phyloP scores from a whole-genome alignment of 2,888 invertebrate genomes.

The Micoletzkya japonica region DNA sequence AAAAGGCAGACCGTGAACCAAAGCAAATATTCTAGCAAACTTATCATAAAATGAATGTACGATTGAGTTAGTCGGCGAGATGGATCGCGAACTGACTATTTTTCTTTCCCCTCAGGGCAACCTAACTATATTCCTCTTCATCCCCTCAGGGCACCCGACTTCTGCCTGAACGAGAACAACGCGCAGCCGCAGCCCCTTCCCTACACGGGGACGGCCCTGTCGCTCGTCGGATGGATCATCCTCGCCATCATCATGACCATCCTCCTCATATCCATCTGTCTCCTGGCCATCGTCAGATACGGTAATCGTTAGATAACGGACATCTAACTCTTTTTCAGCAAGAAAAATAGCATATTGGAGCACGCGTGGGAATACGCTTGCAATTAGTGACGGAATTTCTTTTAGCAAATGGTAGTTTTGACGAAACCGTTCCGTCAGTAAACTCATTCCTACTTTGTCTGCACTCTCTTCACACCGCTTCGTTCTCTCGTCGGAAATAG shows the following conservation, averaged over 20 bases:
- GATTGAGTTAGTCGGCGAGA: too few relatives aligned
- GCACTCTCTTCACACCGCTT: too few relatives aligned
- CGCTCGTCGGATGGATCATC: constrained; percentile 63
- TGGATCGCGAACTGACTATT: too few relatives aligned
- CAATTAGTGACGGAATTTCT: background rate
- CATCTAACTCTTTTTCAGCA: background rate
- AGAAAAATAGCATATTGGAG: too few relatives aligned
- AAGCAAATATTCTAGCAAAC: too few relatives aligned
- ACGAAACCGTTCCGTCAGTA: too few relatives aligned
- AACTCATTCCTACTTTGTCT: too few relatives aligned
- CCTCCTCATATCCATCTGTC: constrained; percentile 58
- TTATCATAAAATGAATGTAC: too few relatives aligned
- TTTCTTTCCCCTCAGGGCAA: too few relatives aligned
- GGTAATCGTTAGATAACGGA: constrained; percentile 32
- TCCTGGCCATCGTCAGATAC: constrained; percentile 61
- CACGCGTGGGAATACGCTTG: constrained; percentile 12
- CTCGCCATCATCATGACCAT: constrained; percentile 63
- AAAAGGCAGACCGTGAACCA: too few relatives aligned
- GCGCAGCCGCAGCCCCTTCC: constrained; percentile 41
- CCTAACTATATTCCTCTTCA: too few relatives aligned
- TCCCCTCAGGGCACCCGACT: constrained; percentile 50
- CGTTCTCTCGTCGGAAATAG: too few relatives aligned
- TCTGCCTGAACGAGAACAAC: constrained; percentile 54
- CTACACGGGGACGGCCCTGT: constrained; percentile 52
- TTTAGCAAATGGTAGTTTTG: background rate